Percentiles rank a stretch among this genome's conserved stretches.
Conservation (phyloP, 2,113 vertebrate species). For the Phaethon lepturus region DNA sequence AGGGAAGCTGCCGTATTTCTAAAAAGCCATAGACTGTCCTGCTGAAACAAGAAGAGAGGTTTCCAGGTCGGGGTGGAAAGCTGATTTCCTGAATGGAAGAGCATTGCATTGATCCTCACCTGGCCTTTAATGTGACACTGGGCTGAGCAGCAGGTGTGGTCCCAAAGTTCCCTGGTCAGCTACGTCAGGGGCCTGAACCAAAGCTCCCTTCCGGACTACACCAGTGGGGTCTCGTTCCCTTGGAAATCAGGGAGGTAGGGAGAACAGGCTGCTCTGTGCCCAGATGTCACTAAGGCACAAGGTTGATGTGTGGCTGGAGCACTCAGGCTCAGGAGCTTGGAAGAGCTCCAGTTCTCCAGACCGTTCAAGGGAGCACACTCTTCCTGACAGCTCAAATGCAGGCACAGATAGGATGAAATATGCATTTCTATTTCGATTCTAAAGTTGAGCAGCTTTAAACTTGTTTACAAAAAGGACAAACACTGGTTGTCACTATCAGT, state of each 20-base stretch:
- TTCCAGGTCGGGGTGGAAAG: background rate
- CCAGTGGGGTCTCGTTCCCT: background rate
- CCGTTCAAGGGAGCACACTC: background rate
- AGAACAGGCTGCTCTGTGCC: background rate
- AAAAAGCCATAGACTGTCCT: background rate
- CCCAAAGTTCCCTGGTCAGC: background rate
- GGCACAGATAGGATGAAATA: background rate
- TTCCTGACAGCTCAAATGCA: background rate
- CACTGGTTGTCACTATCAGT: background rate
- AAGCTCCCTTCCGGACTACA: background rate
- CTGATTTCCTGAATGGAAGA: background rate
- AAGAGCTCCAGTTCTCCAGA: background rate
- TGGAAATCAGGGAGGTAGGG: background rate
- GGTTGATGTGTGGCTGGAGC: background rate
- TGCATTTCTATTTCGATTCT: background rate
- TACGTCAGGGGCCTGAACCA: background rate
- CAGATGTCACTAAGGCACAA: background rate
- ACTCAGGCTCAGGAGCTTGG: background rate
- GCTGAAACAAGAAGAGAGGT: background rate
- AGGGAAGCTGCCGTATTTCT: background rate
- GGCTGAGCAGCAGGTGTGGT: background rate
- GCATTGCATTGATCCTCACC: background rate
- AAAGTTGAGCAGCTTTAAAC: background rate
- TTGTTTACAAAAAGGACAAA: background rate
- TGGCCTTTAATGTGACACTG: background rate